Evolutionary conservation across 1,140 invertebrate species (phyloP), one percentile per base, ranked within the genome.

Genomic region (Antheraea mylitta): DNA sequence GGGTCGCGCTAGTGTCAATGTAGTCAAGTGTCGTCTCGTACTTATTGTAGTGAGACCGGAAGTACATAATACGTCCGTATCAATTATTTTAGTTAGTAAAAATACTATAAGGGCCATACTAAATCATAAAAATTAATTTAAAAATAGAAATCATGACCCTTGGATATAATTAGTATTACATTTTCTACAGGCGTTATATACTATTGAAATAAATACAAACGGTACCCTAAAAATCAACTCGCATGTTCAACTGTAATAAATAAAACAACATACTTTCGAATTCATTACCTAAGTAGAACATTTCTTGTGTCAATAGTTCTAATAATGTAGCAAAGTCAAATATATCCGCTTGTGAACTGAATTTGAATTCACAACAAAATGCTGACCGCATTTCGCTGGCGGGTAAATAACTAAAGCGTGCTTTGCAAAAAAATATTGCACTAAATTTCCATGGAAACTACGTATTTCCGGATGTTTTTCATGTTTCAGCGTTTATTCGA

Each of bases 361-460:
- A 36, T n/a, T 63, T 11, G 11, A 36, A 36, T 63, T 63, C 9
- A 16, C 64, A 45, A 65, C 16, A 53, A 53, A 65, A 64, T 11
- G 18, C 42, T 45, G 42, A 36, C 19, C 61, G 61, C 30, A 63
- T 48, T 65, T 65, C 18, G 10, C 45, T 48, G 8, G 38, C 19
- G 45, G 45, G 18, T 65, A 53, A 65, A 65, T 18, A 19, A 18
- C 18, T 19, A 13, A 48, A 45, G 18, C 37, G 38, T 18, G 18
- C 38, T 19, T 18, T 65, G 64, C n/a, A 65, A 48, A 53, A 42
- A 64, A 65, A 65, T 16, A 65, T 37, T 63, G 18, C 37, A 45
- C 38, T 18, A 19, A 53, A 65, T 18, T n/a, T 65, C 48, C 48
- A n/a, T 53, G 42, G 18, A 65, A 65, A 65, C 18, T 18, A 53